Evolutionary conservation across 2,888 invertebrate genomes (phyloP), one percentile per base, ranked within the genome.

Genomic region (Dinocampus coccinellae): DNA sequence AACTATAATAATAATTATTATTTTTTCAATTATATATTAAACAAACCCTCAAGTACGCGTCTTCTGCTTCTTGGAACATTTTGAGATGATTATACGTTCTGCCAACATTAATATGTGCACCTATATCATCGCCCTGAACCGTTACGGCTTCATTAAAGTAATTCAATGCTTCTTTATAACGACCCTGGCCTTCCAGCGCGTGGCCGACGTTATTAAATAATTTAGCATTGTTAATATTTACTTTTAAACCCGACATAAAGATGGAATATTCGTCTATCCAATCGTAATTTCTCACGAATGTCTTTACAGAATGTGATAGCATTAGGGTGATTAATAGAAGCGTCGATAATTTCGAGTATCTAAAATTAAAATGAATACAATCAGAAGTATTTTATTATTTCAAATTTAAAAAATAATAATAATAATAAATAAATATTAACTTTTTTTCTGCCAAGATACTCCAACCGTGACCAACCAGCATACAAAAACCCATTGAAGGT

Each of bases 201-300:
- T 98, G 98, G 0, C 98, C 98, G 1, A 98, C 97, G 88, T 98
- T 98, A 89, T 98, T 98, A 89, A 96, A 98, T 26, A 98, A 90
- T 88, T 98, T 98, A 26, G 98, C 98, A 89, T 98, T 98, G 77
- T 93, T 92, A 79, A 93, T 93, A 85, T 96, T 97, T 60, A 97
- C 93, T 83, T 90, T 90, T 67, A 98, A 89, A 13, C 97, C 98
- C 2, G 97, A 95, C 91, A 95, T 95, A 89, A 98, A 98, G 83
- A 98, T 93, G 24, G 95, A 92, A 86, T 97, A 97, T 88, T 98
- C 98, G 78, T 94, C 93, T 87, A 93, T 92, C 97, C 97, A 98
- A 88, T 98, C 97, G 90, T 93, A 93, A 88, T 97, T 98, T 76
- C 98, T 92, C 63, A 92, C 89, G 83, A 94, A 93, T 0, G 97